Evolutionary conservation across 2,797 vertebrate species (phyloP).

Genomic region (Sphaeramia orbicularis): DNA sequence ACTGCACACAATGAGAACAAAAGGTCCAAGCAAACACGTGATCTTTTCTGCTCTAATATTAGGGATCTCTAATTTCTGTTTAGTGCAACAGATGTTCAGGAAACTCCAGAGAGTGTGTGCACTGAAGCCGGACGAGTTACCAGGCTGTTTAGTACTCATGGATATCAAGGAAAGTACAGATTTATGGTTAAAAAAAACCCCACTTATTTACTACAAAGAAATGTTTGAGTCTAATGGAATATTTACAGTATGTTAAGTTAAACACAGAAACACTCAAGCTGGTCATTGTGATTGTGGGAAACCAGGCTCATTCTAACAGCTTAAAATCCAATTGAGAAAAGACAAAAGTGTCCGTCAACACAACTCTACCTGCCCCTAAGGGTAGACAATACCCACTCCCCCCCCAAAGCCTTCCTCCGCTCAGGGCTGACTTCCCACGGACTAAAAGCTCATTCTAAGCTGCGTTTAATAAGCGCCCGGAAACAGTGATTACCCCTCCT

Average conservation of each 20-base stretch:
- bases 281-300: slow-evolving; percentile 39
- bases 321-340: slow-evolving; percentile 69
- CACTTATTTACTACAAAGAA: no score
- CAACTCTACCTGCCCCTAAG: slow-evolving; percentile 76
- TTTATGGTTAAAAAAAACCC: not conserved
- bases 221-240: no score
- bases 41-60: slow-evolving; percentile 29
- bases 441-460: slow-evolving; percentile 80
- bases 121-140: slow-evolving; percentile 14
- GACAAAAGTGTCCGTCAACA: slow-evolving; percentile 76
- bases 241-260: not conserved
- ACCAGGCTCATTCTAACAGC: slow-evolving; percentile 55
- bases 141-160: slow-evolving; percentile 12
- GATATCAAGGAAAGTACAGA: not conserved
- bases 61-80: slow-evolving; percentile 32
- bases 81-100: slow-evolving; percentile 65
- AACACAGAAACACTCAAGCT: not conserved
- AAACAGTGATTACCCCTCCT: slow-evolving; percentile 85
- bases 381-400: slow-evolving; percentile 70
- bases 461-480: slow-evolving; percentile 86
- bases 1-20: slow-evolving; percentile 23
- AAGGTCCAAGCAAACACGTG: slow-evolving; percentile 31
- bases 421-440: slow-evolving; percentile 78
- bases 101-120: slow-evolving; percentile 31
- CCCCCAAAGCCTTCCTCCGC: slow-evolving; percentile 65